Evolutionary conservation across 2,888 invertebrate genomes (phyloP), one percentile per base, ranked within the genome.

Genomic region (Drosophila borealis): DNA sequence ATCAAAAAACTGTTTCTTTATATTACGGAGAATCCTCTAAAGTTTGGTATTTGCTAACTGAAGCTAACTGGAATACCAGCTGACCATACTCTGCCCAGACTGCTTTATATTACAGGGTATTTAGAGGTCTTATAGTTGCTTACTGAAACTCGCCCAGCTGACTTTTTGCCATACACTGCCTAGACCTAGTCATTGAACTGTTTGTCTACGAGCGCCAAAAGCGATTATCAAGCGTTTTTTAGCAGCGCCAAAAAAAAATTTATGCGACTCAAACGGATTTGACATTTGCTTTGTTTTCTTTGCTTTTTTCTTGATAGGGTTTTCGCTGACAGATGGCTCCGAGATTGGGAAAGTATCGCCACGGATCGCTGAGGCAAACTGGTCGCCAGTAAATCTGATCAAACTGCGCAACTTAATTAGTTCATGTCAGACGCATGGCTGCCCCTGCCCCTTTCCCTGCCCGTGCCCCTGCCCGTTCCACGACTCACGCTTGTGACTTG

Each of bases 371-470:
- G 56, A 17, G 46, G 56, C 25, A 54, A 72, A 67, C 67, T 61
- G 69, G 74, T 74, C 50, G 56, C 69, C 69, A 59, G 68, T 87
- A 84, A 84, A 83, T 81, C 72, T 73, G 72, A 68, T 60, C 63
- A 62, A 63, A 66, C 67, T 53, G 64, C 87, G 81, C 85, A 81
- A 81, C 85, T 84, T 84, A 82, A 82, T 82, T 82, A 82, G 88
- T 84, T 68, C 81, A 81, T 57, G 70, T 78, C 85, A 57, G 44
- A 64, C 70, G 80, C 72, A 75, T 71, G 72, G 69, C 60, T 70
- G 73, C 74, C 59, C 68, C 33, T 21, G 44, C 54, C 56, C 60
- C 41, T 29, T 9, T 36, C 49, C 48, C 10, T 21, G 13, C 39
- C 29, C 21, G 6, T 11, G n/a, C 9, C 33, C n/a, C 25, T 9